A percentile compares a stretch with the other conserved stretches of the same genome.
These are phyloP conservation scores for Triplophysa siluroides DNA, from an alignment of 2,113 vertebrate species.

Conservation along the genomic window DNA sequence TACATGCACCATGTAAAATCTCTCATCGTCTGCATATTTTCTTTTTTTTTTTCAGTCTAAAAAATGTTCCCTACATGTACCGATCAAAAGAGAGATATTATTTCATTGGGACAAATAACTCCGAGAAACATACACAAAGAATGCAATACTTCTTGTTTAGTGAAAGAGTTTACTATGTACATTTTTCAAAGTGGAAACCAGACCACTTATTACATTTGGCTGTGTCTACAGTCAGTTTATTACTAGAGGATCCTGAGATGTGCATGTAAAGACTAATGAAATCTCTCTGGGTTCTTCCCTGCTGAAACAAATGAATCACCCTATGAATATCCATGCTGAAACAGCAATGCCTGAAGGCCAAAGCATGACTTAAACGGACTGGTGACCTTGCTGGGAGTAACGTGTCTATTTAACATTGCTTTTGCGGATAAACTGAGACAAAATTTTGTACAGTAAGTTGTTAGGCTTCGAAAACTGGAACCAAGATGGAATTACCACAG, in stretches of 20 bases:
- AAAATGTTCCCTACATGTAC: neutral
- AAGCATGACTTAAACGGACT: neutral
- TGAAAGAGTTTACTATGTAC: slow-evolving; percentile 41
- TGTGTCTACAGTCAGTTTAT: slow-evolving; percentile 26
- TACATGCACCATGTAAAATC: neutral
- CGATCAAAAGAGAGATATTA: neutral
- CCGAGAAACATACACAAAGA: neutral
- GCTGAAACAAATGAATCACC: slow-evolving; percentile 3
- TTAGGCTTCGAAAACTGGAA: neutral
- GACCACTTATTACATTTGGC: slow-evolving; percentile 22
- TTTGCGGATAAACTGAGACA: neutral
- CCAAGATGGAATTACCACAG: slow-evolving; percentile 12
- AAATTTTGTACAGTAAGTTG: slow-evolving; percentile 15
- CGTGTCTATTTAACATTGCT: neutral
- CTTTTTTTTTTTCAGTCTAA: neutral
- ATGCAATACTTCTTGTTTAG: slow-evolving; percentile 7
- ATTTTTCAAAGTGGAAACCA: slow-evolving; percentile 25
- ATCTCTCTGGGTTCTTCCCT: neutral
- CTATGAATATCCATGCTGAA: neutral
- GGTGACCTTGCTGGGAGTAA: neutral
- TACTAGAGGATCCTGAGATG: slow-evolving; percentile 40
- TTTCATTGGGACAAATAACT: neutral
- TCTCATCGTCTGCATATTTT: neutral
- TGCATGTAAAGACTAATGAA: slow-evolving; percentile 17
- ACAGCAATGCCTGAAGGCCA: neutral